A percentile compares a stretch with the other conserved stretches of the same genome.
phyloP scores from a whole-genome alignment of 2,797 vertebrate species.

The Chelmon rostratus region DNA sequence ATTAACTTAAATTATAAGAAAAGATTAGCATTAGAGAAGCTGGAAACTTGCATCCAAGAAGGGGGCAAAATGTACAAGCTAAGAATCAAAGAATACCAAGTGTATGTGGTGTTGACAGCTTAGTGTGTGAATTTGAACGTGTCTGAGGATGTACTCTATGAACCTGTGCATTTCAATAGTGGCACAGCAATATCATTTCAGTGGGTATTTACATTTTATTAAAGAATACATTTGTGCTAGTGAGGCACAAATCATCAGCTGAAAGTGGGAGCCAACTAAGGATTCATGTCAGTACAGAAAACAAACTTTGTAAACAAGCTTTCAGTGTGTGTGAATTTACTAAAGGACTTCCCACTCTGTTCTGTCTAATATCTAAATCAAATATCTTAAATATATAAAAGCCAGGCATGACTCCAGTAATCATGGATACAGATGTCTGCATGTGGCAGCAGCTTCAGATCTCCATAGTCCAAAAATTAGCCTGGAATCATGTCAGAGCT shows the following conservation, averaged over 20 bases:
- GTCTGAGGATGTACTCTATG: too few relatives aligned
- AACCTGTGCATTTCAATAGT: not conserved
- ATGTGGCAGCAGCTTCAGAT: not conserved
- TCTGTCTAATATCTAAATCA: not conserved
- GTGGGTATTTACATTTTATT: not conserved
- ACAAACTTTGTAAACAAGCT: not conserved
- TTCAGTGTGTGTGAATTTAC: not conserved
- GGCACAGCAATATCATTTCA: not conserved
- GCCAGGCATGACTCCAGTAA: not conserved
- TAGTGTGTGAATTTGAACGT: too few relatives aligned
- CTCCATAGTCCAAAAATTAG: not conserved
- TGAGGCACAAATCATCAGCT: not conserved
- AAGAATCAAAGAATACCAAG: too few relatives aligned
- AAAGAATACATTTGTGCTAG: not conserved
- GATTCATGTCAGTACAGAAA: too few relatives aligned
- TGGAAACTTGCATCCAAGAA: too few relatives aligned
- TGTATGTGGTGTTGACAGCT: too few relatives aligned
- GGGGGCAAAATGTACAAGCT: too few relatives aligned
- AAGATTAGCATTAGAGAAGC: too few relatives aligned
- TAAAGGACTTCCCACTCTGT: not conserved
- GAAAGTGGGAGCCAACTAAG: fast-evolving
- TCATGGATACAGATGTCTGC: not conserved
- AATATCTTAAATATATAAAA: not conserved
- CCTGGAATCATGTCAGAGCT: not conserved
- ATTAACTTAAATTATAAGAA: too few relatives aligned